phyloP scores from a whole-genome alignment of 2,113 vertebrate species.

The Peromyscus polionotus region DNA sequence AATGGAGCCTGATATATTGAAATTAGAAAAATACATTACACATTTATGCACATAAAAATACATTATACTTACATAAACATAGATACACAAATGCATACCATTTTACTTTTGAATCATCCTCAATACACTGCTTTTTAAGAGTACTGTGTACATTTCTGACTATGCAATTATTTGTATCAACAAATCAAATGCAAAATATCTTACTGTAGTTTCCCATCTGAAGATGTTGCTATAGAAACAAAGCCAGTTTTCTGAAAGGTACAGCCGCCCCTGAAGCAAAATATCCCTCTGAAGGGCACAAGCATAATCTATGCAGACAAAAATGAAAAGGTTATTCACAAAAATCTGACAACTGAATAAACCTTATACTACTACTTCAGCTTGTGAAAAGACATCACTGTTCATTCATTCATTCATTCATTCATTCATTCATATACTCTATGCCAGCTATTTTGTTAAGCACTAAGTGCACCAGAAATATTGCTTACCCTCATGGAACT shows the following conservation, averaged over 20 bases:
- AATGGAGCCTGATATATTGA: conserved; percentile 25
- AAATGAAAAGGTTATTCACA: conserved; percentile 62
- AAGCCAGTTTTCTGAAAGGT: conserved; percentile 95
- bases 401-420: neutral
- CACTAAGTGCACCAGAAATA: neutral
- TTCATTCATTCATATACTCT: neutral
- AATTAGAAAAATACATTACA: conserved; percentile 57
- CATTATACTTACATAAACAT: neutral
- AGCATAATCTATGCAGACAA: conserved; percentile 90
- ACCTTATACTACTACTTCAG: conserved; percentile 11
- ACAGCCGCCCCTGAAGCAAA: conserved; percentile 95
- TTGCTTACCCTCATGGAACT: neutral
- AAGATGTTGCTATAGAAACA: conserved; percentile 99
- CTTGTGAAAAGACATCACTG: neutral
- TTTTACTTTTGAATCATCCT: conserved; percentile 58
- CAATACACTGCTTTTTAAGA: conserved; percentile 36
- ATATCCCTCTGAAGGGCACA: conserved; percentile 97
- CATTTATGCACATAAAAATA: neutral
- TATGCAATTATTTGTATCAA: conserved; percentile 55
- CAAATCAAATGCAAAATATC: conserved; percentile 61
- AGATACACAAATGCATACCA: conserved; percentile 14
- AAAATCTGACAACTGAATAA: conserved; percentile 24
- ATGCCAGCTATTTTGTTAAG: conserved; percentile 9
- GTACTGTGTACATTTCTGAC: conserved; percentile 21
- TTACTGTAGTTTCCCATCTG: conserved; percentile 95